Conservation (phyloP, 30 jellyfish, hydroid and myxozoan genomes). For the Morbakka virulenta region DNA sequence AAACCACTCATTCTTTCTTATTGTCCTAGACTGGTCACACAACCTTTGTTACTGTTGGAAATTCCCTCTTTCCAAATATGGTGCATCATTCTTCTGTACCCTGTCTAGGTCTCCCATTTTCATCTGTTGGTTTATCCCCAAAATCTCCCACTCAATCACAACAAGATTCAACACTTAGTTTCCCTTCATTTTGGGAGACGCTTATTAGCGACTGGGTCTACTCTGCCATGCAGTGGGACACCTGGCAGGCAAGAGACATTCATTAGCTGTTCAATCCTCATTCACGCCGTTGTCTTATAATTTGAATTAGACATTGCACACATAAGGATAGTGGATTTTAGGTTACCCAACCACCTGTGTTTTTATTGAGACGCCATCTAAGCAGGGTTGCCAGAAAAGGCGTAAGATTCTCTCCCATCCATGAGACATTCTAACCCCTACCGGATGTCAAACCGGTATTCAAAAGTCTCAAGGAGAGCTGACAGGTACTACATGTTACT, state of each 20-base stretch:
- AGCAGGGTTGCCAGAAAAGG: too few species aligned
- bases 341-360: too few species aligned
- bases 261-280: background rate
- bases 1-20: background rate
- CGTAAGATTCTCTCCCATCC: too few species aligned
- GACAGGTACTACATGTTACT: too few species aligned
- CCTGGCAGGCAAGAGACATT: background rate
- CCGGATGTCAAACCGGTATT: too few species aligned
- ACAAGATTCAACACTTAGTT: background rate
- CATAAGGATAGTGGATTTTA: too few species aligned
- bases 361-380: too few species aligned
- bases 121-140: background rate
- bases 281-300: background rate
- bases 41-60: background rate
- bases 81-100: background rate
- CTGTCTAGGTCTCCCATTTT: background rate
- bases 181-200: background rate
- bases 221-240: background rate
- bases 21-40: background rate
- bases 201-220: background rate
- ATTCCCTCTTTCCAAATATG: background rate
- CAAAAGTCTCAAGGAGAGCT: too few species aligned
- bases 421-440: too few species aligned
- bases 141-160: background rate
- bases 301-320: too few species aligned